Evolutionary conservation across 2,888 invertebrate species (phyloP), one percentile per base, ranked within the genome.

Genomic region (Oxystoma pomonae): DNA sequence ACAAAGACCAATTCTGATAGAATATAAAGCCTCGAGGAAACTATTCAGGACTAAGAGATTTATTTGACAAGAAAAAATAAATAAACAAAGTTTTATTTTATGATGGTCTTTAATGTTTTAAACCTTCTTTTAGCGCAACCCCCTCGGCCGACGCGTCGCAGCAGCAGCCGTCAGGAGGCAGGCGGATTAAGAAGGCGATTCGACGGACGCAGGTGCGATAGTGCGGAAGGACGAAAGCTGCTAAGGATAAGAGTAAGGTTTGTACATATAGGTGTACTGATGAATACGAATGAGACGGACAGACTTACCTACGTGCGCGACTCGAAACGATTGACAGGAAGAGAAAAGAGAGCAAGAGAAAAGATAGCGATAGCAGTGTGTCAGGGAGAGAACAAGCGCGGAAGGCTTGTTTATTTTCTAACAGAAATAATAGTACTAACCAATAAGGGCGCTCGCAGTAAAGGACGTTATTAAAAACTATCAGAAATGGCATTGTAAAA

Each of bases 171-270:
- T 7, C 35, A 35, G 35, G 35, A 35, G 5, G 35, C 35, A 35
- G 81, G 62, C 83, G 80, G 73, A 79, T 83, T 64, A 82, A 80
- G 70, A 81, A 78, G 72, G 83, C 83, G 61, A 73, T 82, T 16
- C 76, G 83, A 69, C 76, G 83, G 73, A 77, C 79, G 68, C 76
- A 75, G 56, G 65, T 55, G 20, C 67, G 65, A 63, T 67, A 63
- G 52, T 35, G 18, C 20, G 50, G 21, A 2, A 35, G 12, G 3
- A 35, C 35, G 35, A 12, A 35, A n/a, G 59, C 22, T 20, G 17
- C 49, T 16, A 16, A 57, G 53, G 35, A 12, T 19, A 49, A 18
- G n/a, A 49, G 49, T 55, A 35, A 18, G 35, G 22, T 22, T 65
- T 63, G 65, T 65, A 65, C 59, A 63, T 65, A 63, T 51, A 16